phyloP scores from a whole-genome alignment of 1,140 invertebrate species.

The Apis cerana region DNA sequence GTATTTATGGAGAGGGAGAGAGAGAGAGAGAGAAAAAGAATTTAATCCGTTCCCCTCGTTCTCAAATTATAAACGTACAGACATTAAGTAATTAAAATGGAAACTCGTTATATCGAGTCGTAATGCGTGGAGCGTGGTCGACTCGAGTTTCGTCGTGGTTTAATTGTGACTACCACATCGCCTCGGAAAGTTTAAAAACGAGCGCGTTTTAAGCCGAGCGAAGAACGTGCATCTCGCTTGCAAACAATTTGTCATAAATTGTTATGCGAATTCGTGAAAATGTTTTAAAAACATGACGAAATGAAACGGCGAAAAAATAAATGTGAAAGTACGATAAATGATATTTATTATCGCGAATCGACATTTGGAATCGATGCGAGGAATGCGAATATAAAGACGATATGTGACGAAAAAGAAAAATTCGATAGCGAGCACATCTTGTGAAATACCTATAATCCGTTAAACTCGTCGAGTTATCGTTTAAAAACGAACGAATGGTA shows the following conservation, averaged over 20 bases:
- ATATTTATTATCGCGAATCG: too few species aligned
- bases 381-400: neutral
- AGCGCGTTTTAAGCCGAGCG: constrained; percentile 27
- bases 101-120: constrained; percentile 10
- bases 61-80: too few species aligned
- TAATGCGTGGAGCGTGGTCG: constrained; percentile 57
- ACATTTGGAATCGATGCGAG: neutral
- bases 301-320: neutral
- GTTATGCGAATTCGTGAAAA: neutral
- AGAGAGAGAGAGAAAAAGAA: too few species aligned
- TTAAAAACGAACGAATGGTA: too few species aligned
- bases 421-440: too few species aligned
- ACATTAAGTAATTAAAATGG: too few species aligned
- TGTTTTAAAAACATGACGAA: neutral
- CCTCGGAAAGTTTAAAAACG: constrained; percentile 15
- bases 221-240: neutral
- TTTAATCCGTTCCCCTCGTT: too few species aligned
- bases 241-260: constrained; percentile 1
- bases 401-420: neutral
- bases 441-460: too few species aligned
- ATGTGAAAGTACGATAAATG: neutral
- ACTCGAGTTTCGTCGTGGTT: constrained; percentile 69
- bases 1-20: neutral
- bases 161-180: constrained; percentile 64
- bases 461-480: too few species aligned